These are phyloP conservation scores for Pardosa pseudoannulata DNA, from an alignment of 2,888 invertebrate species.

Conservation along the genomic window DNA sequence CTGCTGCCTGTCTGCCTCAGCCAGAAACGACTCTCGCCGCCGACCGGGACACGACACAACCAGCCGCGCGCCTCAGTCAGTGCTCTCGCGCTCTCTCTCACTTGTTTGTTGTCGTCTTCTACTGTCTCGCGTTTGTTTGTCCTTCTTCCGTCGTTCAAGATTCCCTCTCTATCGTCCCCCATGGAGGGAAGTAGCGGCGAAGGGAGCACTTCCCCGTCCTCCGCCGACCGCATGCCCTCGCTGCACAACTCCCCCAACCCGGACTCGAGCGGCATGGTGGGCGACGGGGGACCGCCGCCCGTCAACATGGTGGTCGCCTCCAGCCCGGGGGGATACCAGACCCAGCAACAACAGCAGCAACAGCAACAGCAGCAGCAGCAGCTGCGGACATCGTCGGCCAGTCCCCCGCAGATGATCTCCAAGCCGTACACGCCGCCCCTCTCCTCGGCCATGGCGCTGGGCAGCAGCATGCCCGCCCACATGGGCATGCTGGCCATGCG, in stretches of 20 bases:
- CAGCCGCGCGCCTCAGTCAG: background rate
- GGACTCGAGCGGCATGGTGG: slow-evolving; percentile 63
- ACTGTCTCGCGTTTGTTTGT: slow-evolving; percentile 10
- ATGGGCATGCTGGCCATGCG: slow-evolving; percentile 65
- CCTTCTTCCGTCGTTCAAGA: slow-evolving; percentile 2
- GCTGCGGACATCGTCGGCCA: slow-evolving; percentile 47
- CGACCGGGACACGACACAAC: background rate
- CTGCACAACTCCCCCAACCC: slow-evolving; percentile 62
- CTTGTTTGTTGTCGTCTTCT: no score
- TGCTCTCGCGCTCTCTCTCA: background rate
- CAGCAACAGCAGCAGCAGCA: slow-evolving; percentile 27
- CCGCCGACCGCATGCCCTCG: slow-evolving; percentile 47
- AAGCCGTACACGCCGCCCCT: slow-evolving; percentile 71
- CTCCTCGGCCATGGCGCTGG: slow-evolving; percentile 46
- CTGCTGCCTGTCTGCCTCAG: slow-evolving; percentile 31
- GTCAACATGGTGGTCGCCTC: slow-evolving; percentile 37
- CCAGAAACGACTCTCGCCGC: slow-evolving; percentile 6
- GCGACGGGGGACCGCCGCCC: slow-evolving; percentile 30
- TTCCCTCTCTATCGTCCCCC: background rate
- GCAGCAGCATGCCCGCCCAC: slow-evolving; percentile 49
- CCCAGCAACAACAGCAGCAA: slow-evolving; percentile 30
- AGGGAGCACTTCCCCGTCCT: slow-evolving; percentile 64
- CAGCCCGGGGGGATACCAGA: slow-evolving; percentile 9
- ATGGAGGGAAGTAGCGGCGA: slow-evolving; percentile 72
- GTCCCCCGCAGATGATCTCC: slow-evolving; percentile 53